These are phyloP conservation scores for Phylloscopus collybita DNA, from an alignment of 2,797 vertebrate genomes.

Conservation along the genomic window DNA sequence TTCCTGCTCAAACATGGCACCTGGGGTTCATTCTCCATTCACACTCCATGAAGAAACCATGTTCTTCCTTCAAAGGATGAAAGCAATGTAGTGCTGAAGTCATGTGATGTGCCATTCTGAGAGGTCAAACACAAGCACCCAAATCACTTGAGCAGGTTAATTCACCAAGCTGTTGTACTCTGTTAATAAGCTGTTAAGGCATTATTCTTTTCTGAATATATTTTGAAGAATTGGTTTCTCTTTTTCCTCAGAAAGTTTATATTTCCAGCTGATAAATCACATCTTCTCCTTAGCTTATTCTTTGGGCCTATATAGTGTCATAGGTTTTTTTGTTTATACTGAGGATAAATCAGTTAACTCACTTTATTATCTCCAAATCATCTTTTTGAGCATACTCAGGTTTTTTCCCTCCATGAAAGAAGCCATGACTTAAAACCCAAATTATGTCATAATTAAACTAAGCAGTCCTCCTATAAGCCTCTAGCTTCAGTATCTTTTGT, in stretches of 20 bases:
- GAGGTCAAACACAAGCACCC: background rate
- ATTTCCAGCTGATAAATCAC: background rate
- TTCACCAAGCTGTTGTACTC: background rate
- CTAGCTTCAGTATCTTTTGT: background rate
- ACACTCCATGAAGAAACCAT: fast-evolving
- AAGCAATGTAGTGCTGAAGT: background rate
- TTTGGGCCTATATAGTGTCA: background rate
- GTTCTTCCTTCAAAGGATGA: background rate
- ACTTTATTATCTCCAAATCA: background rate
- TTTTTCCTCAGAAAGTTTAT: background rate
- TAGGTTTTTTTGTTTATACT: background rate
- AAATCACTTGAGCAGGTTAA: background rate
- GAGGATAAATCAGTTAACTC: background rate
- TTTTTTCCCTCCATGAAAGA: background rate
- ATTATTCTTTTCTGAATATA: background rate
- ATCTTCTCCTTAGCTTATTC: background rate
- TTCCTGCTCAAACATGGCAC: background rate
- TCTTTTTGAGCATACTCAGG: background rate
- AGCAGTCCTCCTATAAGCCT: background rate
- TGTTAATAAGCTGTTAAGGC: background rate
- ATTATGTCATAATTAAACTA: background rate
- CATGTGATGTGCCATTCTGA: background rate
- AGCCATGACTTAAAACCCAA: background rate
- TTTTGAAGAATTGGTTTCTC: background rate
- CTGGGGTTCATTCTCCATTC: background rate